Base-by-base conservation (phyloP, 2,113 vertebrate genomes). In the Andinoacara biseriatus region DNA sequence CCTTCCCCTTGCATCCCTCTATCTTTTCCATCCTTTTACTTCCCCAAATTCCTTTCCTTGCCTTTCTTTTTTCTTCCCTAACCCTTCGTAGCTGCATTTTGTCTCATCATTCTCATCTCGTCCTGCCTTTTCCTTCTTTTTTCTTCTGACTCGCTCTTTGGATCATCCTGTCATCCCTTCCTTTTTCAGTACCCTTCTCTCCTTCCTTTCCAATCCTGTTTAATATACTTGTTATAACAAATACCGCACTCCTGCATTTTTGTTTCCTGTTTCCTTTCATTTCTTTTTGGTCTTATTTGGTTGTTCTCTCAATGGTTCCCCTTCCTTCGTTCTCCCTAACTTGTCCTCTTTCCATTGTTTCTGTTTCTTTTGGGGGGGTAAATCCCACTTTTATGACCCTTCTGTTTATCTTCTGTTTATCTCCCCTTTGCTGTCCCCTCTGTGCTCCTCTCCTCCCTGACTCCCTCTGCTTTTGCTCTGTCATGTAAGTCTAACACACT, bases 401-500 rank as follows among this genome's bases (percentile, higher is more conserved):
- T 52, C 26, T 72, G 24, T 33, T 69, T 33, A 7, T 57, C 26
- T 6, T 60, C n/a, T n/a, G n/a, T n/a, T n/a, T n/a, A n/a, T n/a
- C n/a, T n/a, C 5, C 46, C n/a, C 3, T 17, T 14, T 15, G 13
- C n/a, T 46, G 35, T 67, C 26, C 18, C 17, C 14, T 17, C 18
- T 13, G 10, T 40, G 1, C 31, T 56, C 49, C 26, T 61, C 59
- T 46, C 60, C 74, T 20, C 31, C 74, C 72, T 2, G 7, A 24
- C 20, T 33, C 7, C 61, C 60, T 67, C 38, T 46, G 15, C 20
- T 20, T 69, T 20, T 49, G 43, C 46, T 69, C 24, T 69, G 93
- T 94, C 94, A 7, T 40, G 38, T 69, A 5, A 95, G 96, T 97
- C 97, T 96, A 98, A 98, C 96, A 97, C 95, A 97, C 97, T 96